Conservation (phyloP, 2,797 vertebrate species). For the Yasuhikotakia modesta region DNA sequence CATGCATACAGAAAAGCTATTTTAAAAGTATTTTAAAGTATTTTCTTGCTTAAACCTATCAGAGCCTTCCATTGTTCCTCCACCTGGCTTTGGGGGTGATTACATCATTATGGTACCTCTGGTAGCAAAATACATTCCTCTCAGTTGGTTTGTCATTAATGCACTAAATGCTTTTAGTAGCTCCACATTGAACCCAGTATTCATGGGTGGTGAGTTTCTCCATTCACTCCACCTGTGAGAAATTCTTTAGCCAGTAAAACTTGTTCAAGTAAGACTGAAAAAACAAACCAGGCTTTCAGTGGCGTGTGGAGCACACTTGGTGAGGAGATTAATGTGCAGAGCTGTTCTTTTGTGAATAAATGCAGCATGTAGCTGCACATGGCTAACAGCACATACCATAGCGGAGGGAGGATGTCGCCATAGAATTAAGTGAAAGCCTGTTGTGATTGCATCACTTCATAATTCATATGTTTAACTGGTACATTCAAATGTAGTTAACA, state of each 20-base stretch:
- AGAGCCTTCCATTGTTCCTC: constrained; percentile 24
- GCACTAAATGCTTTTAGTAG: constrained; percentile 35
- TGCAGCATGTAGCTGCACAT: background rate
- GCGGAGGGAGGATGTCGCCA: background rate
- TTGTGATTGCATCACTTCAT: background rate
- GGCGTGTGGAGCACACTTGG: background rate
- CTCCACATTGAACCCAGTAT: constrained; percentile 41
- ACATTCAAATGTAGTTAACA: background rate
- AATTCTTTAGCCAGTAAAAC: background rate
- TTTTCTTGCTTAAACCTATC: constrained; percentile 43
- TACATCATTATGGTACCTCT: constrained; percentile 61
- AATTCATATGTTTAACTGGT: background rate
- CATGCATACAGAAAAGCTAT: background rate
- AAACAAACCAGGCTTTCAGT: constrained; percentile 5
- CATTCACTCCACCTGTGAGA: constrained; percentile 46
- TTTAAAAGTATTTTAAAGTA: background rate
- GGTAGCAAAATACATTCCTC: constrained; percentile 60
- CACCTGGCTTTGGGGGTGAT: constrained; percentile 58
- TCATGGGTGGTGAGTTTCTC: constrained; percentile 62
- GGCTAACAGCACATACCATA: background rate
- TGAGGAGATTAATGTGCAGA: constrained; percentile 12
- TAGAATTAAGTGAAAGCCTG: background rate
- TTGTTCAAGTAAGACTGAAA: constrained; percentile 19
- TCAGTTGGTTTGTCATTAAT: constrained; percentile 53
- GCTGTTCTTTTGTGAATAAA: background rate